A percentile compares a stretch with the other conserved stretches of the same genome.
These are phyloP conservation scores for Magallana angulata DNA, from an alignment of 1,140 invertebrate genomes.

Conservation along the genomic window DNA sequence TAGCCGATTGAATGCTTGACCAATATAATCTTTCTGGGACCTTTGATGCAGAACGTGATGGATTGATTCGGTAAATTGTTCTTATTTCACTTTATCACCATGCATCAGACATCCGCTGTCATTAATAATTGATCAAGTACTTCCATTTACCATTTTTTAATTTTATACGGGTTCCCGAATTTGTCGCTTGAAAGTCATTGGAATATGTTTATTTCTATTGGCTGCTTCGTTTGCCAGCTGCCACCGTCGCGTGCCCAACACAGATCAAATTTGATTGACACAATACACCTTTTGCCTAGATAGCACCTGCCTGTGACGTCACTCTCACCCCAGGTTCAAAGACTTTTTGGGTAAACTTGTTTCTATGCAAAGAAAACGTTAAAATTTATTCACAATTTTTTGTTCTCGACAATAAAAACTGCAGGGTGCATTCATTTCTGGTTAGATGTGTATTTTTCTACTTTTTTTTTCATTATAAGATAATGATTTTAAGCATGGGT, in stretches of 20 bases:
- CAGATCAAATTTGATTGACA: slow-evolving; percentile 54
- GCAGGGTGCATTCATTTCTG: neutral
- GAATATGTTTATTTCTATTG: slow-evolving; percentile 56
- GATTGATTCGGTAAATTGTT: slow-evolving; percentile 23
- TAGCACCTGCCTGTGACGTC: slow-evolving; percentile 68
- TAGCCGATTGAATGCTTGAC: neutral
- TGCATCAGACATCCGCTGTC: slow-evolving; percentile 11
- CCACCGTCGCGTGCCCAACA: slow-evolving; percentile 63
- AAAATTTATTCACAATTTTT: neutral
- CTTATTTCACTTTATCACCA: neutral
- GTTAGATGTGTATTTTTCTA: neutral
- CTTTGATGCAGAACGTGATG: slow-evolving; percentile 10
- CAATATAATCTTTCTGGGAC: neutral
- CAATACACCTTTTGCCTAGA: slow-evolving; percentile 43
- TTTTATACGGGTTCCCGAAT: slow-evolving; percentile 27
- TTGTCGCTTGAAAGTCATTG: slow-evolving; percentile 38
- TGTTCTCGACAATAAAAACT: neutral
- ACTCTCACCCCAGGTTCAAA: slow-evolving; percentile 43
- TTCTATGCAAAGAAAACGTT: neutral
- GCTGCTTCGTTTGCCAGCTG: slow-evolving; percentile 59
- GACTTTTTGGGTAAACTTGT: slow-evolving; percentile 12
- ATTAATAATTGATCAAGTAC: slow-evolving; percentile 34
- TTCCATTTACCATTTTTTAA: slow-evolving; percentile 34
- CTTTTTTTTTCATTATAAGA: slow-evolving; percentile 1
- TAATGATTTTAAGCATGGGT: slow-evolving; percentile 15